Conservation (phyloP, 2,888 invertebrate species). For the Encarsia formosa region DNA sequence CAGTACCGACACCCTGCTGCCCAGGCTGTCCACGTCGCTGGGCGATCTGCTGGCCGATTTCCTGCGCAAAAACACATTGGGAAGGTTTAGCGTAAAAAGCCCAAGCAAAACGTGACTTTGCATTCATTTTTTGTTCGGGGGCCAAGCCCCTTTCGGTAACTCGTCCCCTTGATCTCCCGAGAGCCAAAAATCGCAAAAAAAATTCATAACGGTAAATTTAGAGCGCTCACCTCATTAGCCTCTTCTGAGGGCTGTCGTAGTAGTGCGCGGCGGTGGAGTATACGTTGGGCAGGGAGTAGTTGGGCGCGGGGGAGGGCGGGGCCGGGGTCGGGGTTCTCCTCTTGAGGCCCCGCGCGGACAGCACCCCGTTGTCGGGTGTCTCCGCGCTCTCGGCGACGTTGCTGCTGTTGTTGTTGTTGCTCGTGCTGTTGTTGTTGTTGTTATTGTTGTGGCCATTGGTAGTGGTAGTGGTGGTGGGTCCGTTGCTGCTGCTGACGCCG, state of each 20-base stretch:
- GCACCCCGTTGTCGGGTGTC: slow-evolving; percentile 33
- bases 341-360: slow-evolving; percentile 17
- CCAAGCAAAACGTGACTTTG: too few relatives aligned
- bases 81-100: too few relatives aligned
- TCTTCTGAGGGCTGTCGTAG: slow-evolving; percentile 48
- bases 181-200: too few relatives aligned
- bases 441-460: neutral
- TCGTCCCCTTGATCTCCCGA: too few relatives aligned
- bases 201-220: too few relatives aligned
- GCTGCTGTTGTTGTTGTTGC: slow-evolving; percentile 32
- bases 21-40: slow-evolving; percentile 45
- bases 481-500: neutral
- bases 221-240: slow-evolving; percentile 45
- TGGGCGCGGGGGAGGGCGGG: slow-evolving; percentile 42
- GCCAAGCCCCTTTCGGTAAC: too few relatives aligned
- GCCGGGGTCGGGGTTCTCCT: slow-evolving; percentile 40
- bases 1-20: slow-evolving; percentile 64
- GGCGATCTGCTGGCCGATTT: slow-evolving; percentile 18
- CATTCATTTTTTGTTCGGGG: too few relatives aligned
- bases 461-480: neutral
- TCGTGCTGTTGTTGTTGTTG: slow-evolving; percentile 33
- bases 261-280: slow-evolving; percentile 43
- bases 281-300: slow-evolving; percentile 42
- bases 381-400: slow-evolving; percentile 52
- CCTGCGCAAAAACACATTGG: too few relatives aligned